A percentile compares a stretch with the other conserved stretches of the same genome.
phyloP scores from a whole-genome alignment of 2,113 vertebrate species.

The Crotalus tigris region DNA sequence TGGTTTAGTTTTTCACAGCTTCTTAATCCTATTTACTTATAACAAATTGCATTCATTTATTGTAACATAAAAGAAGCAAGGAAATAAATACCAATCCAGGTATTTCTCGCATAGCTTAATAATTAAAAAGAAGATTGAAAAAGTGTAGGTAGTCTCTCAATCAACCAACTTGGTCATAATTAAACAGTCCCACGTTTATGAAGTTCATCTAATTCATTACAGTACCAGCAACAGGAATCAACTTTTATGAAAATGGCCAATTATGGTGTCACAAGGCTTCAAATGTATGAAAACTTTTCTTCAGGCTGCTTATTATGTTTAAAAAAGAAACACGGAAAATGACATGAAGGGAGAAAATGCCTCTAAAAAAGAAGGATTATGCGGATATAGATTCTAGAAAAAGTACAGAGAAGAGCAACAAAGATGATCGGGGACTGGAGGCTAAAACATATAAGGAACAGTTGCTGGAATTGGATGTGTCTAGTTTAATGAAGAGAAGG shows the following conservation, averaged over 20 bases:
- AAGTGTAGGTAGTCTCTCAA: not conserved
- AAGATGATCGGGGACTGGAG: no score
- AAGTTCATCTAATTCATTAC: not conserved
- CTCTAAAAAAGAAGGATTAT: not conserved
- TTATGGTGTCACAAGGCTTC: not conserved
- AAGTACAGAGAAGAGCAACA: no score
- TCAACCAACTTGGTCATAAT: not conserved
- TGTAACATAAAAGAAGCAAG: not conserved
- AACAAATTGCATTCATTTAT: slow-evolving; percentile 1
- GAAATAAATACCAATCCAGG: not conserved
- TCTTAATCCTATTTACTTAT: not conserved
- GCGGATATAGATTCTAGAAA: no score
- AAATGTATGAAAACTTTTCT: not conserved
- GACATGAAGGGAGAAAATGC: not conserved
- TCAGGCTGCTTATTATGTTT: not conserved
- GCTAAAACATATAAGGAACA: no score
- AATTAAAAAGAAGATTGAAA: not conserved
- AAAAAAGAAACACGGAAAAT: not conserved
- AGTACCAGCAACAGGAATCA: not conserved
- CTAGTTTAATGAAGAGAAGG: no score
- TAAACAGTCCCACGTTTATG: not conserved
- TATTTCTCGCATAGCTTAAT: not conserved
- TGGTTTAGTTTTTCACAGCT: not conserved
- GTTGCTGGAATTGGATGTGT: no score
- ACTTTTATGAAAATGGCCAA: not conserved